These are phyloP conservation scores for Coccyzus lansbergi DNA, from an alignment of 2,797 vertebrate genomes.

Conservation along the genomic window DNA sequence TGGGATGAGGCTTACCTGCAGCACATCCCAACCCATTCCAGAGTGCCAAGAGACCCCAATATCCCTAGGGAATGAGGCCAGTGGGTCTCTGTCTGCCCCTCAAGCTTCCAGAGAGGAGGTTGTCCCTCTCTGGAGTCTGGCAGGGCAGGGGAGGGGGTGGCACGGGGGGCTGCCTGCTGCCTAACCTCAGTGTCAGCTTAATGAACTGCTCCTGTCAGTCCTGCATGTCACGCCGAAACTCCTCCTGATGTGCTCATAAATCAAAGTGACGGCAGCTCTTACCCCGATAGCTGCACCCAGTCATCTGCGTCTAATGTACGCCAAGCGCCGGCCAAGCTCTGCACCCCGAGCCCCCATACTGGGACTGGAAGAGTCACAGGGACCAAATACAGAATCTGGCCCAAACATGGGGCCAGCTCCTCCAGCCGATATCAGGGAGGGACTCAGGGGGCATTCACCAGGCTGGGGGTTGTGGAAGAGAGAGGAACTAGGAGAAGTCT, in stretches of 20 bases:
- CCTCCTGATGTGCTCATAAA: conserved; percentile 97
- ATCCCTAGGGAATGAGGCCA: accelerated
- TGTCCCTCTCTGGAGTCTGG: background rate
- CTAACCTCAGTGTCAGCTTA: conserved; percentile 88
- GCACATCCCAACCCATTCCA: background rate
- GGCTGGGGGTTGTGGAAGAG: background rate
- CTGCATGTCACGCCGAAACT: conserved; percentile 88
- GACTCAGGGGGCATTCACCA: accelerated
- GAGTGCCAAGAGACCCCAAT: background rate
- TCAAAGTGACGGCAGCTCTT: conserved; percentile 92
- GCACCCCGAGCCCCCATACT: background rate
- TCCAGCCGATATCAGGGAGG: background rate
- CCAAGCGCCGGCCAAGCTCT: conserved; percentile 73
- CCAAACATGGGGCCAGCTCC: background rate
- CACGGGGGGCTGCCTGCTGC: conserved; percentile 31
- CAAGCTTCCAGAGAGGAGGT: background rate
- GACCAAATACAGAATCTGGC: accelerated
- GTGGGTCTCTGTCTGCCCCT: background rate
- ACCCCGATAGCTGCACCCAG: conserved; percentile 89
- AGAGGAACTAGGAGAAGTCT: too few species aligned
- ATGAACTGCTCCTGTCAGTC: conserved; percentile 91
- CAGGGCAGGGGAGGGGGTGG: background rate
- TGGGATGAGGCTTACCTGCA: background rate
- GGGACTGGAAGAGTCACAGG: background rate
- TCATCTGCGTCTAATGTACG: conserved; percentile 92